phyloP scores from a whole-genome alignment of 2,113 vertebrate genomes.

The Corythaeola cristata region DNA sequence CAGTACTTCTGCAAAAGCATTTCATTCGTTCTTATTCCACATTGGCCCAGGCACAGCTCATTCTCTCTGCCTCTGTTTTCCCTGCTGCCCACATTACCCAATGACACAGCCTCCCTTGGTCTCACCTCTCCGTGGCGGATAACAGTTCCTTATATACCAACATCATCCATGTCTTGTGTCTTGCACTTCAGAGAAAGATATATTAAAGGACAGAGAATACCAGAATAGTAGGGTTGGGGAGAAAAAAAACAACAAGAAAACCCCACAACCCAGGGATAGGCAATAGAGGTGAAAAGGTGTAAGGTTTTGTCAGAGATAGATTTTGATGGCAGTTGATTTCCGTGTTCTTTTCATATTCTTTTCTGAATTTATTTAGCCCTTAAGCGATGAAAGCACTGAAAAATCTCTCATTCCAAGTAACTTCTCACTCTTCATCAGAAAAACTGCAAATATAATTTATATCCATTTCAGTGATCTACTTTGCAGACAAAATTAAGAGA shows the following conservation, averaged over 20 bases:
- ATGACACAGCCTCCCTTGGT: not conserved
- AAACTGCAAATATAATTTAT: not conserved
- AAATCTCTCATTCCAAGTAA: not conserved
- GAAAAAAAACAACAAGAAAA: not conserved
- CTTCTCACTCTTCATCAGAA: not conserved
- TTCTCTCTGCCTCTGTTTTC: not conserved
- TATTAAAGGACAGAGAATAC: not conserved
- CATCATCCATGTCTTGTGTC: not conserved
- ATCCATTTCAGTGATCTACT: not conserved
- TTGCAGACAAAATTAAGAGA: not conserved
- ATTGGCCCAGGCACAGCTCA: not conserved
- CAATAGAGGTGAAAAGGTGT: not conserved
- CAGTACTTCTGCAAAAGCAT: rapidly evolving
- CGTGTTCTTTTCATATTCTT: not conserved
- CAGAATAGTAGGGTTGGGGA: not conserved
- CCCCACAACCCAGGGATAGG: not conserved
- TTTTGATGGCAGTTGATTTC: not conserved
- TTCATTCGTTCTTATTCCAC: not conserved
- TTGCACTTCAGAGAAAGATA: not conserved
- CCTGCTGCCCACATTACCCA: not conserved
- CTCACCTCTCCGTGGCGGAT: not conserved
- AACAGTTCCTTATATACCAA: not conserved
- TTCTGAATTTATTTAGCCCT: not conserved
- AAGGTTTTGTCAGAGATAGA: not conserved
- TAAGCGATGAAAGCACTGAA: not conserved